Evolutionary conservation across 2,113 vertebrate genomes (phyloP).

Genomic region (Chionomys nivalis): DNA sequence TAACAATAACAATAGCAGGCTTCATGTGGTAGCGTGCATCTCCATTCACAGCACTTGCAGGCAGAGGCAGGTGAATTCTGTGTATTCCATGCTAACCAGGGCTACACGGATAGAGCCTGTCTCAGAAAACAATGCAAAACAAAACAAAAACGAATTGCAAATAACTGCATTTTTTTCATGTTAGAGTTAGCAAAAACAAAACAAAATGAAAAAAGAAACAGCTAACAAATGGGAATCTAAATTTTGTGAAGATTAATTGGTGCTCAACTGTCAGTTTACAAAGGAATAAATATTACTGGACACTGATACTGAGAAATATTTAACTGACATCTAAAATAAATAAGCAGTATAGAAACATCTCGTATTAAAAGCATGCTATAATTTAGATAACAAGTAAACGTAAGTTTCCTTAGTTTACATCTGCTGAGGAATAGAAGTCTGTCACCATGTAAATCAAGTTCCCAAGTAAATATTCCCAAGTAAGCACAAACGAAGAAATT

Average conservation of each 20-base stretch:
- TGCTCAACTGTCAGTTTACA: not conserved
- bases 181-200: not conserved
- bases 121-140: not conserved
- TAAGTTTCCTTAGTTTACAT: not conserved
- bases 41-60: not conserved
- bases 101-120: not conserved
- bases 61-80: not conserved
- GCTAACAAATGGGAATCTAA: not conserved
- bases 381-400: not conserved
- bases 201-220: not conserved
- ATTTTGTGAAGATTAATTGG: not conserved
- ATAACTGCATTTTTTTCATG: not conserved
- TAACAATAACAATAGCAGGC: not conserved
- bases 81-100: not conserved
- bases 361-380: not conserved
- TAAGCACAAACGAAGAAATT: not conserved
- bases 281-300: not conserved
- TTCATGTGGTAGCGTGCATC: not conserved
- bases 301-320: not conserved
- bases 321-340: constrained; percentile 25
- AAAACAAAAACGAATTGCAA: not conserved
- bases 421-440: not conserved
- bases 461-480: not conserved
- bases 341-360: constrained; percentile 3
- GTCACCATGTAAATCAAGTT: not conserved